Conservation (phyloP, 2,888 invertebrate genomes). For the Chrysolina haemoptera region DNA sequence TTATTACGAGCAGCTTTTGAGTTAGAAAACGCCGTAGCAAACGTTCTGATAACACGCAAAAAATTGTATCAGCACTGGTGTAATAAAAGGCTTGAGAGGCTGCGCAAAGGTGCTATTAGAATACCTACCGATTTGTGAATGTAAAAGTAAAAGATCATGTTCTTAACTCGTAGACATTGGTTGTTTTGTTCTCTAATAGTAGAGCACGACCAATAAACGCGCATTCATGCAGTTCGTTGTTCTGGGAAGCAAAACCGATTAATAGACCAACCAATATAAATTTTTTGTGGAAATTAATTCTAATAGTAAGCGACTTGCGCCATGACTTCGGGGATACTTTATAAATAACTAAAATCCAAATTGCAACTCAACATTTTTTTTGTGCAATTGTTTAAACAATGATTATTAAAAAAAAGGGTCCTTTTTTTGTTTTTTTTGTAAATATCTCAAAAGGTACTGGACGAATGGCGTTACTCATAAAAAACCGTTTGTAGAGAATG, state of each 20-base stretch:
- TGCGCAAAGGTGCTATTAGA: neutral
- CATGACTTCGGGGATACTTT: too few relatives aligned
- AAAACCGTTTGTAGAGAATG: too few relatives aligned
- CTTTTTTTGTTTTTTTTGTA: too few relatives aligned
- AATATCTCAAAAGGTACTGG: too few relatives aligned
- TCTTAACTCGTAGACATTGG: neutral
- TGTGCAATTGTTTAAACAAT: too few relatives aligned
- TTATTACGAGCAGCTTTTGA: constrained; percentile 30
- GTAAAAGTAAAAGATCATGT: constrained; percentile 11
- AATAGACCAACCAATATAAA: too few relatives aligned
- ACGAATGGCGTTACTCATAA: too few relatives aligned
- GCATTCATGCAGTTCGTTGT: neutral
- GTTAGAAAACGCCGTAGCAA: constrained; percentile 11
- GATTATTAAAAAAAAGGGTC: too few relatives aligned
- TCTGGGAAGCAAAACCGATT: neutral
- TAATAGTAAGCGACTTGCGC: too few relatives aligned
- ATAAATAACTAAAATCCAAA: too few relatives aligned
- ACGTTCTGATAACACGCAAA: constrained; percentile 16
- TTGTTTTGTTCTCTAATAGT: neutral
- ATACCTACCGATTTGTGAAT: neutral
- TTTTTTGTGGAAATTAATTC: too few relatives aligned
- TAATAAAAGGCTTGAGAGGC: constrained; percentile 12
- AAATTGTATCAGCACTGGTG: constrained; percentile 8
- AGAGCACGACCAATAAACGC: neutral
- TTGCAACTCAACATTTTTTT: too few relatives aligned